These are phyloP conservation scores for Paramisgurnus dabryanus DNA, from an alignment of 2,113 vertebrate genomes.

Conservation along the genomic window DNA sequence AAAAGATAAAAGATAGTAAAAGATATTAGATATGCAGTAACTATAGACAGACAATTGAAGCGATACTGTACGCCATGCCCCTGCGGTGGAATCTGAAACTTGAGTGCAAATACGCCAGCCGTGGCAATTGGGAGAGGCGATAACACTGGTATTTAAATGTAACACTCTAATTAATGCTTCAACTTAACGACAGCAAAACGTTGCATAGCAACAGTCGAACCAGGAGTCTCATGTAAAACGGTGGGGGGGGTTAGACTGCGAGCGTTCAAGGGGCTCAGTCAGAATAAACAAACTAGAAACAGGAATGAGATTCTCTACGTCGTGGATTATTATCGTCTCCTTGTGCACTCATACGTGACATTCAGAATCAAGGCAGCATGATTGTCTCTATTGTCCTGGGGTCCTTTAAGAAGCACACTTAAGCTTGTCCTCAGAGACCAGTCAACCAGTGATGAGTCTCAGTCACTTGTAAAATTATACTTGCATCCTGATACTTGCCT, in stretches of 20 bases:
- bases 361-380: background rate
- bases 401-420: background rate
- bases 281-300: constrained; percentile 38
- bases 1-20: background rate
- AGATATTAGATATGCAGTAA: background rate
- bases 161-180: constrained; percentile 55
- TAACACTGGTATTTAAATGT: constrained; percentile 49
- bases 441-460: background rate
- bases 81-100: constrained; percentile 31
- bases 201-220: constrained; percentile 57
- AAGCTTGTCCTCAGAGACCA: constrained; percentile 7
- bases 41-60: background rate
- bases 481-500: background rate
- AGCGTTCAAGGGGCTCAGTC: constrained; percentile 14
- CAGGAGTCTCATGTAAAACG: constrained; percentile 36
- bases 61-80: background rate
- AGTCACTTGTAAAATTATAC: background rate
- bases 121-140: constrained; percentile 29
- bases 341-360: background rate
- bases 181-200: constrained; percentile 47
- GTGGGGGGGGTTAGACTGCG: constrained; percentile 22
- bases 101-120: constrained; percentile 40
- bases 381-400: background rate
- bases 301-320: constrained; percentile 22
- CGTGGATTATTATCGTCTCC: background rate